These are phyloP conservation scores for Scartelaos histophorus DNA, from an alignment of 2,113 vertebrate genomes.

Conservation along the genomic window DNA sequence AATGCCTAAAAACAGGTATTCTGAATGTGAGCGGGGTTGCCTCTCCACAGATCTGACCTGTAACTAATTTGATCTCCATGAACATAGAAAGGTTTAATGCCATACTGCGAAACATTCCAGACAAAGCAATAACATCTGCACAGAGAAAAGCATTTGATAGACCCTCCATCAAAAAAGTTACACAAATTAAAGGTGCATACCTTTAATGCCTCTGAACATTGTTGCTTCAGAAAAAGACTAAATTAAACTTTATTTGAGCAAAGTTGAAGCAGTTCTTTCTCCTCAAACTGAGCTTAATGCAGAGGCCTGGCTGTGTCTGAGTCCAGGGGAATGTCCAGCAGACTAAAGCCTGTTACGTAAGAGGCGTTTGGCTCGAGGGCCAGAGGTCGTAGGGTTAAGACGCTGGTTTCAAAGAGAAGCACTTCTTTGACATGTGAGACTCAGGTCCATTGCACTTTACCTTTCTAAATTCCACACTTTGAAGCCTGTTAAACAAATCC, in stretches of 20 bases:
- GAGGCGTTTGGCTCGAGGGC: slow-evolving; percentile 37
- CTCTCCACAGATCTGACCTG: no score
- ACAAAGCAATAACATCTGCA: no score
- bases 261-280: neutral
- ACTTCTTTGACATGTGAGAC: slow-evolving; percentile 10
- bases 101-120: no score
- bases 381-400: slow-evolving; percentile 7
- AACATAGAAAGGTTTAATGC: no score
- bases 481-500: neutral
- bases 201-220: no score
- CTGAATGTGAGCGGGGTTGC: no score
- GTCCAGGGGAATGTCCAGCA: slow-evolving; percentile 48
- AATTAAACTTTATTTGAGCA: neutral
- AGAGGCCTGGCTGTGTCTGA: slow-evolving; percentile 41
- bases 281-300: slow-evolving; percentile 15
- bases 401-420: slow-evolving; percentile 24
- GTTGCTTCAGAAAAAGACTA: no score
- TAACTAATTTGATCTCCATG: no score
- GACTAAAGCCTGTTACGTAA: slow-evolving; percentile 65
- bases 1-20: no score
- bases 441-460: slow-evolving; percentile 5
- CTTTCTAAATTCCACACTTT: slow-evolving; percentile 5
- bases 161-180: no score
- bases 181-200: no score
- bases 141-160: no score